Base-by-base conservation (phyloP, 1,140 invertebrate species). In the Muscidifurax raptorellus region DNA sequence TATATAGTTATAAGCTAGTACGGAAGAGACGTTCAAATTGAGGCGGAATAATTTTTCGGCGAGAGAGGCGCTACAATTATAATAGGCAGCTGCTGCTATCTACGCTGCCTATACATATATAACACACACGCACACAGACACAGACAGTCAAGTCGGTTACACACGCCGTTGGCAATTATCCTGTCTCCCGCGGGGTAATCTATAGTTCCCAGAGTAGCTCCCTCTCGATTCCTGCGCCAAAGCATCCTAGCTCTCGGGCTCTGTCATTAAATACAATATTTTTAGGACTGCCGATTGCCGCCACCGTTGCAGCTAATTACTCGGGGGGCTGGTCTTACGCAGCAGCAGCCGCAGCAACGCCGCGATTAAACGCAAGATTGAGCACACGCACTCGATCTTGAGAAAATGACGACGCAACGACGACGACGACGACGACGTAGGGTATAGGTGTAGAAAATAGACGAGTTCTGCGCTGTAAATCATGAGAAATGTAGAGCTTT, bases 241-340 rank as follows among this genome's bases (percentile, higher is more conserved):
- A 30, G 28, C 12, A 30, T 59, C 52, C 44, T 30, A 59, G 28
- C 30, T 64, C 59, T 44, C n/a, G 80, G 52, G 76, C 84, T 89
- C 89, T 90, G 88, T 90, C 86, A 90, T 91, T 90, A 90, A 88
- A 87, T 82, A 85, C 82, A 86, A 90, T 88, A 90, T 90, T 90
- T 90, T 90, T 88, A 86, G 83, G 85, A 80, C 78, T 84, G 84
- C 80, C 89, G 87, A 90, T 89, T 88, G 80, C 86, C 7, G 82
- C 30, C 71, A 15, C 27, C 67, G 18, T 30, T 0, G 36, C 9
- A 22, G 84, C 86, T 89, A 88, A 90, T 90, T 89, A 85, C 84
- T 81, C 82, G 74, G 87, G 27, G 32, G 12, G 28, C 52, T 36
- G 13, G 25, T 80, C 30, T 80, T 71, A 80, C 66, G 66, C 79